Conservation (phyloP, 2,113 vertebrate genomes). For the Gorsachius goisagi region DNA sequence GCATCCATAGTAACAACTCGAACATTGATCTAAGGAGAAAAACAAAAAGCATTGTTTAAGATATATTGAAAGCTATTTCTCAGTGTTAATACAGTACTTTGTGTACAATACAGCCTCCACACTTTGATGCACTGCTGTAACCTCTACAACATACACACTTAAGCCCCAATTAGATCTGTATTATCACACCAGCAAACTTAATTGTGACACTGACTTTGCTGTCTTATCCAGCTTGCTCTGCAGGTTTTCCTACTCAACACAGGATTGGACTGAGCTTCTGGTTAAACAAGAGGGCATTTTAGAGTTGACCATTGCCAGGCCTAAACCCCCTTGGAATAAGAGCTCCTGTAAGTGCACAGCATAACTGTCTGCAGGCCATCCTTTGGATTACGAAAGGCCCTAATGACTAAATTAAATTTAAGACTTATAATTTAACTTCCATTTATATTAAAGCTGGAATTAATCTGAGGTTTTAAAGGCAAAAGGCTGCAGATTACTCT, state of each 20-base stretch:
- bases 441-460: slow-evolving; percentile 49
- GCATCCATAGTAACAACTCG: slow-evolving; percentile 97
- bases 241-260: neutral
- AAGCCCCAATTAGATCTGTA: neutral
- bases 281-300: neutral
- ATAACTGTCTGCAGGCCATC: neutral
- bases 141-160: neutral
- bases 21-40: slow-evolving; percentile 87
- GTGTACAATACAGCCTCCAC: neutral
- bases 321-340: neutral
- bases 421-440: slow-evolving; percentile 54
- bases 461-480: slow-evolving; percentile 58
- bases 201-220: neutral
- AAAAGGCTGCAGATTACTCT: slow-evolving; percentile 55
- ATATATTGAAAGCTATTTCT: neutral
- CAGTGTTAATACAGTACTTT: neutral
- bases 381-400: slow-evolving; percentile 22
- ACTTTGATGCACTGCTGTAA: neutral
- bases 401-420: slow-evolving; percentile 65
- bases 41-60: slow-evolving; percentile 40
- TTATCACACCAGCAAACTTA: slow-evolving; percentile 9
- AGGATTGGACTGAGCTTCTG: neutral
- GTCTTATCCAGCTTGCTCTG: neutral
- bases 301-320: neutral
- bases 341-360: neutral